Evolutionary conservation across 2,888 invertebrate genomes (phyloP), one percentile per base, ranked within the genome.

Genomic region (Caenorhabditis japonica): DNA sequence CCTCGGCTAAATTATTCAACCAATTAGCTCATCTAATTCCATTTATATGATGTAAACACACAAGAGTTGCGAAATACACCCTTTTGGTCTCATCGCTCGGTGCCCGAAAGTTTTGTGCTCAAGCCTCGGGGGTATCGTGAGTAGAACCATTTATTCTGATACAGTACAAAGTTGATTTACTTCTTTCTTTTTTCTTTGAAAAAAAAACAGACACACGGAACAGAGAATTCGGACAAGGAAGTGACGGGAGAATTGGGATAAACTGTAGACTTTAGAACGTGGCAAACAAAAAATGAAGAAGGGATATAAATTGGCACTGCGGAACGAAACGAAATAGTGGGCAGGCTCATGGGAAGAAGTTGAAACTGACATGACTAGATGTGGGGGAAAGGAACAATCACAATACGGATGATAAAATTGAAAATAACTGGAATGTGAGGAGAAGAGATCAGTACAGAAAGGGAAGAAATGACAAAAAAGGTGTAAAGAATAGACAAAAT

Each of bases 1-100:
- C n/a, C n/a, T 5, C 30, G 30, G 10, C 64, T 64, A 64, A 64
- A 64, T 64, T 64, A 64, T 64, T 64, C 64, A 64, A 64, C 64
- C 64, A 64, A 64, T 64, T 64, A 64, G 64, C 64, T 64, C 64
- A 64, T 56, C 64, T 64, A 64, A 64, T 64, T 64, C 64, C 49
- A 49, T 64, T 64, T 64, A 64, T 64, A 64, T 56, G 64, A 64
- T 64, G 64, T 64, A 64, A 64, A 64, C 64, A 64, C 52, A 36
- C n/a, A 15, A 15, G 47, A 55, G 62, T 64, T 64, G 64, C 64
- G 64, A 64, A 64, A 64, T 64, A 64, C 64, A 49, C 49, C 33
- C 25, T 25, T 19, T 46, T 47, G 25, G 47, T 43, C 38, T 33
- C 36, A n/a, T n/a, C n/a, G n/a, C n/a, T n/a, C n/a, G n/a, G n/a